Base-by-base conservation (phyloP, 1,140 invertebrate genomes). In the Drosophila sucinea region DNA sequence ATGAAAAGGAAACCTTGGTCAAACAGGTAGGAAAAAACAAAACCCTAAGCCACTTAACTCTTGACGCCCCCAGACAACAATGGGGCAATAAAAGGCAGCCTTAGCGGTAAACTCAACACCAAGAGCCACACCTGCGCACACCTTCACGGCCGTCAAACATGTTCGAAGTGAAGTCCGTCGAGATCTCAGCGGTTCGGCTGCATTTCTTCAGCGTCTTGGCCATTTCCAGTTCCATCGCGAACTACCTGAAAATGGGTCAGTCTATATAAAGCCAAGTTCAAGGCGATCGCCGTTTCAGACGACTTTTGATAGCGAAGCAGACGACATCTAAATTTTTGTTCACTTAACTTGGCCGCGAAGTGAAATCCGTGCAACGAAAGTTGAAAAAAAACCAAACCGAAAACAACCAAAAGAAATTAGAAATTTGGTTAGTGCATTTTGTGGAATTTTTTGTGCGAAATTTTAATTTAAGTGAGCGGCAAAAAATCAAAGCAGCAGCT, bases 221-320 rank as follows among this genome's bases (percentile, higher is more conserved):
- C 30, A 55, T 27, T 63, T 74, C 78, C 67, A 64, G 76, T 66
- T 70, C 60, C 57, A 65, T 70, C 51, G 72, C 71, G 77, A 67
- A 60, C 58, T 56, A 29, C 23, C 7, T n/a, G 60, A 70, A 93
- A 93, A 93, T 93, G 92, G 93, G 93, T 93, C 93, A 93, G 77
- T 58, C 89, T 93, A 93, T 93, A 93, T 92, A 93, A 92, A 92
- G 84, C 77, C 92, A 93, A 93, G 93, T 93, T 93, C 93, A 93
- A 93, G 93, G 93, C 92, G 90, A 93, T 93, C 87, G 77, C 84
- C 81, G 84, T 80, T 90, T 91, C 79, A 92, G 71, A 90, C 77
- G 77, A 75, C 74, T 70, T 60, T 70, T 75, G 72, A 70, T 78
- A 77, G 80, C 68, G 71, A 51, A 51, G 44, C 7, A 51, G 44